A percentile compares a stretch with the other conserved stretches of the same genome.
Conservation (phyloP, 2,888 invertebrate genomes). For the Eristalinus aeneus region DNA sequence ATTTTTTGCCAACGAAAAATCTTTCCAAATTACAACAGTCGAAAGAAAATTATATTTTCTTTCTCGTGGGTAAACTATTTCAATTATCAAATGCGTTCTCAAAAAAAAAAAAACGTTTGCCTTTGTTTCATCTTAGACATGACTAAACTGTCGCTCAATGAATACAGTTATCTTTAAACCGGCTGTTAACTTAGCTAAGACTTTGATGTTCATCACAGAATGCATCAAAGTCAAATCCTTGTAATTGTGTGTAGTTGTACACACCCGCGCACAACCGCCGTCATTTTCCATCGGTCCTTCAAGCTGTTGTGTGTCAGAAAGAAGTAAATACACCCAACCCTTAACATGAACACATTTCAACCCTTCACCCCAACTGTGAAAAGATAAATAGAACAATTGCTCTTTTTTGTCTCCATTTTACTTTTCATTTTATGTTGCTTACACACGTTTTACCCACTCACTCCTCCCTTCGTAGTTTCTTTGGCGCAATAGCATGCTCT, state of each 20-base stretch:
- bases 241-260: neutral
- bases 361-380: conserved; percentile 3
- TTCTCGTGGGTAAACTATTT: neutral
- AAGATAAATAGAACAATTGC: conserved; percentile 58
- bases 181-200: neutral
- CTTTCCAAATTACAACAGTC: no score
- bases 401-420: conserved; percentile 1
- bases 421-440: conserved; percentile 17
- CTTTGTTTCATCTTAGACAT: neutral
- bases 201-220: neutral
- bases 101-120: neutral
- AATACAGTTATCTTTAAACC: neutral
- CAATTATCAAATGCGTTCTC: neutral
- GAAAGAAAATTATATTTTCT: no score
- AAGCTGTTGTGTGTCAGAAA: neutral
- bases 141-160: neutral
- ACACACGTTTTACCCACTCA: neutral
- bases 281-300: neutral
- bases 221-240: neutral
- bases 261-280: neutral
- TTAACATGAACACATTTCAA: neutral
- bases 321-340: neutral
- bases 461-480: neutral
- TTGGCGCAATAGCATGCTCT: conserved; percentile 23
- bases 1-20: no score